Conservation (phyloP, 2,888 invertebrate species). For the Agrotis puta region DNA sequence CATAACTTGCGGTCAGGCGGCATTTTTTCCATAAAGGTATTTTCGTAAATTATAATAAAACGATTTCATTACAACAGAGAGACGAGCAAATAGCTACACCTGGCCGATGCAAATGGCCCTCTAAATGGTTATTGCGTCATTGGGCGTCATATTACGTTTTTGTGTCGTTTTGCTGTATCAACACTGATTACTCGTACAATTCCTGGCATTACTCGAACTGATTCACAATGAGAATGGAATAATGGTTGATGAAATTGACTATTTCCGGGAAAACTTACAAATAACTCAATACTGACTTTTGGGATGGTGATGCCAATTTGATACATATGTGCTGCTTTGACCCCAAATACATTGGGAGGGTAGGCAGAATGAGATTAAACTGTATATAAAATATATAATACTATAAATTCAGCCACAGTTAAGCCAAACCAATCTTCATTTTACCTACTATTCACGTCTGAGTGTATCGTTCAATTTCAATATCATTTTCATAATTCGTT, state of each 20-base stretch:
- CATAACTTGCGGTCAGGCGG: slow-evolving; percentile 12
- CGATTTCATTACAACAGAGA: slow-evolving; percentile 45
- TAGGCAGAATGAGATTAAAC: too few species aligned
- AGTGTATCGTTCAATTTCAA: neutral
- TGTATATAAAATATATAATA: too few species aligned
- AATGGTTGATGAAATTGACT: neutral
- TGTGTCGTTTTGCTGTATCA: slow-evolving; percentile 33
- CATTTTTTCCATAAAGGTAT: slow-evolving; percentile 7
- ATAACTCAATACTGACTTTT: neutral
- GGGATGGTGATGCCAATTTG: neutral
- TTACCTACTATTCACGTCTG: neutral
- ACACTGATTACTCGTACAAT: slow-evolving; percentile 37
- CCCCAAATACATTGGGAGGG: too few species aligned
- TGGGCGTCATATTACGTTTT: slow-evolving; percentile 44
- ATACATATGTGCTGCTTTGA: too few species aligned
- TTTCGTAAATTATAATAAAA: slow-evolving; percentile 46
- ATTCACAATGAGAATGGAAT: slow-evolving; percentile 19
- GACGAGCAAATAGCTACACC: slow-evolving; percentile 45
- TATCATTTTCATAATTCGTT: neutral
- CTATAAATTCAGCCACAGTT: neutral
- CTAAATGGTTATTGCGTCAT: slow-evolving; percentile 55
- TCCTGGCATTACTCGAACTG: slow-evolving; percentile 18
- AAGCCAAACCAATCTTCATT: neutral
- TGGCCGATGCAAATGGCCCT: slow-evolving; percentile 50
- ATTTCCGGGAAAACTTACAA: slow-evolving; percentile 4